Base-by-base conservation (phyloP, 2,797 vertebrate genomes). In the Siniperca scherzeri region DNA sequence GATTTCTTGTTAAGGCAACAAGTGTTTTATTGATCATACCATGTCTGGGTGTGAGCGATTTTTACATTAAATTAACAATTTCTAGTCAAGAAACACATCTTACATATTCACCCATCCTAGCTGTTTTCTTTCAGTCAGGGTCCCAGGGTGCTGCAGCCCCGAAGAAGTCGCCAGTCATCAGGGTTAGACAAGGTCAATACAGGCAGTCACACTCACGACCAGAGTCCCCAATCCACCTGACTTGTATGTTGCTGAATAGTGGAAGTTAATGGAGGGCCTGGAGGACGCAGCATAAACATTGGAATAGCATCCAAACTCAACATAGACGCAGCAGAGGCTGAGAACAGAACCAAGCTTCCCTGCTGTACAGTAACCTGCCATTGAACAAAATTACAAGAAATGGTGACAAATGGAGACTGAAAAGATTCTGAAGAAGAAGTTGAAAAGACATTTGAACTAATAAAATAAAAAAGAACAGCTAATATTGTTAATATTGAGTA, bases 111-210 rank as follows among this genome's bases (percentile, higher is more conserved):
- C 7, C 30, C 55, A 50, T 27, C 46, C 11, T 25, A 30, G 30
- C 48, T 64, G 60, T 33, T 33, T 46, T 33, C 30, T n/a, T 59
- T 16, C 6, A 9, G 0, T 40, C 46, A 21, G 13, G 30, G 27
- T 59, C 42, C 59, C 16, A 48, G 36, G n/a, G 1, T 60, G 25
- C 5, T 1, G 25, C 42, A 11, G 57, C 17, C 27, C 25, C 17
- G 2, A 19, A 30, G 56, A 38, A 55, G 38, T 42, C 1, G 0
- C 10, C 27, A 21, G 50, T 22, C 59, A 7, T 8, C 7, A 6
- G 38, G 59, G 67, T 64, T 38, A 71, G 22, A 38, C 59, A 5
- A 65, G 68, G 25, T 36, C 59, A 71, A 64, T 7, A 36, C 14
- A 50, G n/a, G 53, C n/a, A 4, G 46, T 16, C 19, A 50, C 10